phyloP scores from a whole-genome alignment of 2,113 vertebrate species.

The Melanerpes formicivorus region DNA sequence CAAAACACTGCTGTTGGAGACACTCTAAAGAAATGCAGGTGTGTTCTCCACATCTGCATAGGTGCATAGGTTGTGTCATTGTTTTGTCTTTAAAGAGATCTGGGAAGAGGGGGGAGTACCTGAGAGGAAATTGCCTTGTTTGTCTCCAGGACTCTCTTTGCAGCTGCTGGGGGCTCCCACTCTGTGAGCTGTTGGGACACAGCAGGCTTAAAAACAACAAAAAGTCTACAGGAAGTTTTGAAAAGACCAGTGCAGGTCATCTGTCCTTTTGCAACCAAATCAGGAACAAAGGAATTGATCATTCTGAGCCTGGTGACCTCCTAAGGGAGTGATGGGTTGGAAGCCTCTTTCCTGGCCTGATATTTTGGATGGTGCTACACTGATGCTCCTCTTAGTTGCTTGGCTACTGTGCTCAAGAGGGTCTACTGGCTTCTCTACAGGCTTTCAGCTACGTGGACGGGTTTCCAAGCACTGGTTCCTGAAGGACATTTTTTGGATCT shows the following conservation, averaged over 20 bases:
- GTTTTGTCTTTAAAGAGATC: not conserved
- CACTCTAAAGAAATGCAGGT: not conserved
- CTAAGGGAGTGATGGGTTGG: not conserved
- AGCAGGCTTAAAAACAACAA: not conserved
- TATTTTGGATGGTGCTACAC: not conserved
- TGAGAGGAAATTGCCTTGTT: not conserved
- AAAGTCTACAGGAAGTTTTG: not conserved
- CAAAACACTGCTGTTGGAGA: not conserved
- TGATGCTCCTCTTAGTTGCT: not conserved
- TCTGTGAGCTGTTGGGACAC: not conserved
- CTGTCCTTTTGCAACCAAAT: not conserved
- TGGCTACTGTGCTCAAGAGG: not conserved
- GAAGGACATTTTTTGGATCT: not conserved
- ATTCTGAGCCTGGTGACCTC: not conserved
- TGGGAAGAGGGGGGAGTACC: not conserved
- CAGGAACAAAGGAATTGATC: not conserved
- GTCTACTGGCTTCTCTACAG: not conserved
- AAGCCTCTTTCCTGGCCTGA: not conserved
- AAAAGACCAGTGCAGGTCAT: not conserved
- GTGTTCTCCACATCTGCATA: not conserved
- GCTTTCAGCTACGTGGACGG: not conserved
- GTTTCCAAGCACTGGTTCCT: not conserved
- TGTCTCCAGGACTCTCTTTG: not conserved
- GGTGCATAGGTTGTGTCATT: not conserved
- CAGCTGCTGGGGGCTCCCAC: not conserved